Percentiles rank a stretch among this genome's conserved stretches.
phyloP scores from a whole-genome alignment of 2,113 vertebrate species.

The Tapirus terrestris region DNA sequence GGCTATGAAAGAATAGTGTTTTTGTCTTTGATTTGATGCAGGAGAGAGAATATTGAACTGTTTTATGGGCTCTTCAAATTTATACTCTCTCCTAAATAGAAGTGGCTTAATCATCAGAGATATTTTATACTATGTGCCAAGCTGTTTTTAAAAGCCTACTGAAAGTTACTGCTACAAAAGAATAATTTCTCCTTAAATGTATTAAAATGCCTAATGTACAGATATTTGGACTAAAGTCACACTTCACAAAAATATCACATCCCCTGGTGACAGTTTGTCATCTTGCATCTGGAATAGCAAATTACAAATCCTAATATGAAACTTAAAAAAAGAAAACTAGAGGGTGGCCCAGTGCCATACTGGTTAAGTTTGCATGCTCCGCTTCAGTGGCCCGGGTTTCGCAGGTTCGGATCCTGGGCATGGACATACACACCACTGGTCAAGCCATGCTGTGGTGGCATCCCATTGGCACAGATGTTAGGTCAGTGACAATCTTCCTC shows the following conservation, averaged over 20 bases:
- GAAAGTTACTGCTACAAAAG: not conserved
- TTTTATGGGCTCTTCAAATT: not conserved
- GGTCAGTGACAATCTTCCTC: too few species aligned
- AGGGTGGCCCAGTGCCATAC: too few species aligned
- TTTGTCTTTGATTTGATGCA: not conserved
- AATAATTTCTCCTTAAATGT: not conserved
- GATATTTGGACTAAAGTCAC: not conserved
- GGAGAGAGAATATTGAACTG: not conserved
- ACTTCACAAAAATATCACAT: slow-evolving; percentile 9
- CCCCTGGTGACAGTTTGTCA: not conserved
- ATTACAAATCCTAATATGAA: not conserved
- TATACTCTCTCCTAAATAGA: not conserved
- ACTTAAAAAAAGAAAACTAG: not conserved
- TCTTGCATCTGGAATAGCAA: slow-evolving; percentile 1
- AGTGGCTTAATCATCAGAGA: not conserved
- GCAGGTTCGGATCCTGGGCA: too few species aligned
- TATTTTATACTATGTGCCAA: not conserved
- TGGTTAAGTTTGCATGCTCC: too few species aligned
- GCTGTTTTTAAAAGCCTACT: not conserved
- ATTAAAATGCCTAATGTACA: not conserved
- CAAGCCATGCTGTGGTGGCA: too few species aligned
- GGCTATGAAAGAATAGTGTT: not conserved
- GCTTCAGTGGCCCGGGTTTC: too few species aligned
- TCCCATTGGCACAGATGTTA: too few species aligned
- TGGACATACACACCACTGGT: too few species aligned